These are phyloP conservation scores for Myotis yumanensis DNA, from an alignment of 2,113 vertebrate species.

Conservation along the genomic window DNA sequence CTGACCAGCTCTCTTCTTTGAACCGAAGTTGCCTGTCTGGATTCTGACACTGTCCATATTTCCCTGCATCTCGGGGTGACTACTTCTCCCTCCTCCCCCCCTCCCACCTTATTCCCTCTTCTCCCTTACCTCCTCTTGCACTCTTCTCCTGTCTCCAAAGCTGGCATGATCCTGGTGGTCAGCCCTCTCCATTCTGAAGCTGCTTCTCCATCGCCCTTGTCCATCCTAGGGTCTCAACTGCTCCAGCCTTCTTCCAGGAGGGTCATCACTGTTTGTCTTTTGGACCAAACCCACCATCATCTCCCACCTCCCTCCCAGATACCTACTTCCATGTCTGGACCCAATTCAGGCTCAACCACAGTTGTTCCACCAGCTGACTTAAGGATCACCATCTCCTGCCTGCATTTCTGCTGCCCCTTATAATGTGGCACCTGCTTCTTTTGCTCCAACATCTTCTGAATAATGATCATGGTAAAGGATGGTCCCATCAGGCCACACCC, in stretches of 20 bases:
- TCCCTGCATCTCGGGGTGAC: background rate
- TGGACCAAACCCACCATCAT: background rate
- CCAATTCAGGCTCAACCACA: background rate
- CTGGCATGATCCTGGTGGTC: background rate
- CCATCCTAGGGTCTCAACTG: background rate
- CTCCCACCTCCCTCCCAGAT: background rate
- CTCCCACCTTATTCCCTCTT: background rate
- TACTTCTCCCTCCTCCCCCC: accelerated
- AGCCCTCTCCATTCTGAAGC: background rate
- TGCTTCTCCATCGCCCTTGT: background rate
- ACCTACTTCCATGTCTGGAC: background rate
- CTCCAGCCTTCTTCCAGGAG: background rate
- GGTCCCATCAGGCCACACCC: background rate
- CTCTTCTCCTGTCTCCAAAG: background rate
- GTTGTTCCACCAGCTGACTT: background rate
- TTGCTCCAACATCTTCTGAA: background rate
- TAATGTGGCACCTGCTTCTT: background rate
- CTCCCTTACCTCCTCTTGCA: background rate
- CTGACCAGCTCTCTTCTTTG: background rate
- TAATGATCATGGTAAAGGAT: background rate
- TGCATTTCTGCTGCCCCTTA: background rate
- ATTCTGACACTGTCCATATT: background rate
- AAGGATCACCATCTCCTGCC: too few species aligned
- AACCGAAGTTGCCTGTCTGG: background rate
- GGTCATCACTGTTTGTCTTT: background rate